A percentile compares a stretch with the other conserved stretches of the same genome.
These are phyloP conservation scores for Caloenas nicobarica DNA, from an alignment of 2,113 vertebrate species.

Conservation along the genomic window DNA sequence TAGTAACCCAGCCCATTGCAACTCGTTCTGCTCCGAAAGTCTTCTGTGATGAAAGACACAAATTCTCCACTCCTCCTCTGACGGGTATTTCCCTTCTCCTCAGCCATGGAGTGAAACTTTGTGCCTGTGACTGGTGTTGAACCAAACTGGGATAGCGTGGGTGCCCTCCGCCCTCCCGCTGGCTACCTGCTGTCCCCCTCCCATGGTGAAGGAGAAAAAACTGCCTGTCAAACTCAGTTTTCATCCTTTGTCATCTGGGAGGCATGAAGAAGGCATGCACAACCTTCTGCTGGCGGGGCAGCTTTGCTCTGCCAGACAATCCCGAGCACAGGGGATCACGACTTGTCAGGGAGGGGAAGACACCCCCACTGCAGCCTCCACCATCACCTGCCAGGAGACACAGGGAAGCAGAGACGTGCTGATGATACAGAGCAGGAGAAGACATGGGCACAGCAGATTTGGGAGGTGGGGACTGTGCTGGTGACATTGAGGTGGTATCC, in stretches of 20 bases:
- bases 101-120: rapidly evolving
- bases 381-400: not conserved
- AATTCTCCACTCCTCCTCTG: not conserved
- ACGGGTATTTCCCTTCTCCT: not conserved
- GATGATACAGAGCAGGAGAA: not conserved
- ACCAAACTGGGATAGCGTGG: not conserved
- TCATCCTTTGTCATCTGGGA: not conserved
- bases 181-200: not conserved
- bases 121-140: not conserved
- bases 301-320: not conserved
- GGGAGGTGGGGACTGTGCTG: not conserved
- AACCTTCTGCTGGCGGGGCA: not conserved
- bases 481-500: not conserved
- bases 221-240: not conserved
- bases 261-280: not conserved
- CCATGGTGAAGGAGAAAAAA: not conserved
- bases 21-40: not conserved
- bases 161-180: not conserved
- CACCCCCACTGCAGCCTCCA: not conserved
- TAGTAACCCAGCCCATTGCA: not conserved
- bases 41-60: not conserved
- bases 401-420: not conserved
- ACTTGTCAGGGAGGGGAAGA: not conserved
- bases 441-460: not conserved
- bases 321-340: rapidly evolving